Percentiles rank a stretch among this genome's conserved stretches.
These are phyloP conservation scores for Pasiphila rectangulata DNA, from an alignment of 2,888 invertebrate genomes.

Conservation along the genomic window DNA sequence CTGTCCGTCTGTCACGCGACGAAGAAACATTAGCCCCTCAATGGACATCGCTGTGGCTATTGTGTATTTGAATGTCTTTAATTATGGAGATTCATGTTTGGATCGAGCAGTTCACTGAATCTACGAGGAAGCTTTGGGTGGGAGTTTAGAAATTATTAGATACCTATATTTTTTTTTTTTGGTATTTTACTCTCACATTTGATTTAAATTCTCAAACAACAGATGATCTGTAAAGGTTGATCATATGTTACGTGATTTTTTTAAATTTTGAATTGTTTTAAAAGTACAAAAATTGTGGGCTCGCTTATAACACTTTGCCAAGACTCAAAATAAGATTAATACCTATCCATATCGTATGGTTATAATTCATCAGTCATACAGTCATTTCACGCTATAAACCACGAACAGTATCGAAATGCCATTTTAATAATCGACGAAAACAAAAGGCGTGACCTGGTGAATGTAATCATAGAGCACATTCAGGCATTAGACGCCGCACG, in stretches of 20 bases:
- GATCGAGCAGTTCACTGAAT: conserved; percentile 6
- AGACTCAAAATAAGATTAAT: neutral
- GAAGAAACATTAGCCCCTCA: conserved; percentile 45
- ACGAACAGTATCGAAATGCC: conserved; percentile 17
- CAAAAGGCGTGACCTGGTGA: conserved; percentile 65
- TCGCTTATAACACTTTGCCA: neutral
- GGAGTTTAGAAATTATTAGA: neutral
- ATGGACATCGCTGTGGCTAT: conserved; percentile 29
- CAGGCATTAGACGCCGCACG: conserved; percentile 66
- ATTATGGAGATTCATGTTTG: conserved; percentile 15
- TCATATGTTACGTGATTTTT: too few species aligned
- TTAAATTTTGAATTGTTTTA: too few species aligned
- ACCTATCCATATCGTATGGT: neutral
- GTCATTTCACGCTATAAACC: neutral
- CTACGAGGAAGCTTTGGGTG: conserved; percentile 3
- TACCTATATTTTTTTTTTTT: too few species aligned
- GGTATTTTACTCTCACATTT: too few species aligned
- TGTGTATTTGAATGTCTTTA: conserved; percentile 25
- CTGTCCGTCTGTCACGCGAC: conserved; percentile 53
- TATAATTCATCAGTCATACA: neutral
- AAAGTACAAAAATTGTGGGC: too few species aligned
- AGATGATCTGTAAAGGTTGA: too few species aligned
- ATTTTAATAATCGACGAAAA: conserved; percentile 36
- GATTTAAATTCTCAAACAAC: too few species aligned
- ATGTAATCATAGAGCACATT: conserved; percentile 67